These are phyloP conservation scores for Adelosebastes latens DNA, from an alignment of 2,797 vertebrate species.

Conservation along the genomic window DNA sequence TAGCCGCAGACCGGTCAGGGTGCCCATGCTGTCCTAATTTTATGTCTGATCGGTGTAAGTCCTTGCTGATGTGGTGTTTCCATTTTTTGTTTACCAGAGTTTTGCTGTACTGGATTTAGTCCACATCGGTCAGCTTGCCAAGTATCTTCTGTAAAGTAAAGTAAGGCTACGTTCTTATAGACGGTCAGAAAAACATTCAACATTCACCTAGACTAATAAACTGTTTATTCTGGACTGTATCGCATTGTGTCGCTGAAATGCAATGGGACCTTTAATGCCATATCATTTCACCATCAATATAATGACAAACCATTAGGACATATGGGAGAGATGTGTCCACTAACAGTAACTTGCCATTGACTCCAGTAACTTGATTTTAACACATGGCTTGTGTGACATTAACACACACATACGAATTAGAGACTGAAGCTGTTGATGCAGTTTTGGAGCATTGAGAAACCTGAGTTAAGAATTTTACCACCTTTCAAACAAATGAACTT, in stretches of 20 bases:
- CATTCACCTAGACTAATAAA: not conserved
- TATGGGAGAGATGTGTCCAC: slow-evolving; percentile 3
- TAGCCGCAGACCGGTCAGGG: too few relatives aligned
- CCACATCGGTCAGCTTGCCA: not conserved
- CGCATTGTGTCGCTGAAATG: not conserved
- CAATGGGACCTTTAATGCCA: not conserved
- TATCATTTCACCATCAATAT: slow-evolving; percentile 13
- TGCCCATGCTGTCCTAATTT: too few relatives aligned
- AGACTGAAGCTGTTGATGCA: not conserved
- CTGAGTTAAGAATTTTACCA: slow-evolving; percentile 42
- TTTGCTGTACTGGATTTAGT: not conserved
- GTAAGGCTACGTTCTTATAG: not conserved
- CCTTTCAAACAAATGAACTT: not conserved
- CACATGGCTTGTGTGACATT: slow-evolving; percentile 20
- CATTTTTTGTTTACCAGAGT: slow-evolving; percentile 37
- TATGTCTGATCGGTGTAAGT: not conserved
- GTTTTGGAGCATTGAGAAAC: slow-evolving; percentile 71
- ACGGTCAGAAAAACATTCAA: not conserved
- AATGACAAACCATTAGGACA: not conserved
- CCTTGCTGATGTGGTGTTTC: slow-evolving; percentile 28
- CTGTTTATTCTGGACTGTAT: not conserved
- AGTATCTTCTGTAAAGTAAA: not conserved
- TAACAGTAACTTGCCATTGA: slow-evolving; percentile 25
- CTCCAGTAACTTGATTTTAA: slow-evolving; percentile 31
- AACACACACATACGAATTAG: not conserved